Evolutionary conservation across 2,113 vertebrate species (phyloP).

Genomic region (Procavia capensis): DNA sequence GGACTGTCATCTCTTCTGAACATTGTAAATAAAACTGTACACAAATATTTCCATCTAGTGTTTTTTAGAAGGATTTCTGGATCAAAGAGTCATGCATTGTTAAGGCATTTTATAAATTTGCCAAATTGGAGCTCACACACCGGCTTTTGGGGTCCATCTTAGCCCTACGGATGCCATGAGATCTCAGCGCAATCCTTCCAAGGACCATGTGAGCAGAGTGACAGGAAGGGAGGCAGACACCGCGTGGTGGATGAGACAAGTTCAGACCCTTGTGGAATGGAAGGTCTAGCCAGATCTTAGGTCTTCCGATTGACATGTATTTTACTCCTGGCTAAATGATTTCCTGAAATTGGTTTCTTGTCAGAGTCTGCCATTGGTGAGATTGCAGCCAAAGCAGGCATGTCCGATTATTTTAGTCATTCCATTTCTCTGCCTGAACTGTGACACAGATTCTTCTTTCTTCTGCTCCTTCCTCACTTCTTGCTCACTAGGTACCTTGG

Average conservation of each 20-base stretch:
- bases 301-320: not conserved
- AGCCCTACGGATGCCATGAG: too few relatives aligned
- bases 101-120: not conserved
- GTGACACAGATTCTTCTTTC: not conserved
- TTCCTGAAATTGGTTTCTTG: constrained; percentile 41
- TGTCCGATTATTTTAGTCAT: not conserved
- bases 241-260: not conserved
- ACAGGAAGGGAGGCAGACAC: too few relatives aligned
- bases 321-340: not conserved
- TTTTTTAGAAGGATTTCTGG: not conserved
- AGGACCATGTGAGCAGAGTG: not conserved
- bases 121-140: not conserved
- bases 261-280: not conserved
- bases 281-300: not conserved
- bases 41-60: not conserved
- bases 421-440: not conserved
- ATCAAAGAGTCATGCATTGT: not conserved
- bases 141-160: not conserved
- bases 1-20: not conserved
- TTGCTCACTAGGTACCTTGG: not conserved
- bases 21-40: not conserved
- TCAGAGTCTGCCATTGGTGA: not conserved
- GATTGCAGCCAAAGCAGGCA: not conserved
- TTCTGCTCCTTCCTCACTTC: rapidly evolving
- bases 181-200: not conserved